Conservation (phyloP, 2,888 invertebrate species). For the Pandemis cinnamomeana region DNA sequence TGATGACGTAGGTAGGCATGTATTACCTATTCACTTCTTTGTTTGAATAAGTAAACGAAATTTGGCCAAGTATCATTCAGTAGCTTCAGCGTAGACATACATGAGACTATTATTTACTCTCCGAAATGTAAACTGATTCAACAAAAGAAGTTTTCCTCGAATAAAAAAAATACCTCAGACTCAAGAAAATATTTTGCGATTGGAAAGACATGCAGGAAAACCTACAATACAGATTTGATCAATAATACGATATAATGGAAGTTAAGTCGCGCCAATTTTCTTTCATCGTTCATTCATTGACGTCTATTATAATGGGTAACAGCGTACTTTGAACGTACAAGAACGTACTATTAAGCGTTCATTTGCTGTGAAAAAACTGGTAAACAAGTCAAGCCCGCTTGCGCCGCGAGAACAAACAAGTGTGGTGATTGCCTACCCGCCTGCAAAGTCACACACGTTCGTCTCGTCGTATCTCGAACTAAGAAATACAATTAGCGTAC, state of each 20-base stretch:
- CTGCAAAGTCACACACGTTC: slow-evolving; percentile 46
- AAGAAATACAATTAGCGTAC: slow-evolving; percentile 16
- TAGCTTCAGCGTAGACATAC: neutral
- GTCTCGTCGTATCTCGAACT: slow-evolving; percentile 14
- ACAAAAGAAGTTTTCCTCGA: neutral
- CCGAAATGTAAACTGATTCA: neutral
- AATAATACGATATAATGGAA: neutral
- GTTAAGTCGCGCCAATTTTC: slow-evolving; percentile 21
- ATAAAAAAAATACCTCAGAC: neutral
- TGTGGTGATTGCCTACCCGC: slow-evolving; percentile 57
- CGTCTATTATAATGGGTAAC: slow-evolving; percentile 55
- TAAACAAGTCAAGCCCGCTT: slow-evolving; percentile 80
- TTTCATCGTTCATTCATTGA: slow-evolving; percentile 37
- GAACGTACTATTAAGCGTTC: slow-evolving; percentile 63
- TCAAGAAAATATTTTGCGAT: neutral
- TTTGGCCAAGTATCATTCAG: neutral
- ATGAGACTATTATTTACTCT: neutral
- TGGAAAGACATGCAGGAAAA: neutral
- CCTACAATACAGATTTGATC: neutral
- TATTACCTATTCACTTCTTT: neutral
- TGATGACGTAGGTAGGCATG: neutral
- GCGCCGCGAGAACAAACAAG: slow-evolving; percentile 82
- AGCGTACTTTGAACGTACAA: slow-evolving; percentile 56
- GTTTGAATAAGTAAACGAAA: neutral
- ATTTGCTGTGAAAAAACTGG: slow-evolving; percentile 54